A percentile compares a stretch with the other conserved stretches of the same genome.
Evolutionary conservation across 2,113 vertebrate species (phyloP).

Genomic region (Labeo catla): DNA sequence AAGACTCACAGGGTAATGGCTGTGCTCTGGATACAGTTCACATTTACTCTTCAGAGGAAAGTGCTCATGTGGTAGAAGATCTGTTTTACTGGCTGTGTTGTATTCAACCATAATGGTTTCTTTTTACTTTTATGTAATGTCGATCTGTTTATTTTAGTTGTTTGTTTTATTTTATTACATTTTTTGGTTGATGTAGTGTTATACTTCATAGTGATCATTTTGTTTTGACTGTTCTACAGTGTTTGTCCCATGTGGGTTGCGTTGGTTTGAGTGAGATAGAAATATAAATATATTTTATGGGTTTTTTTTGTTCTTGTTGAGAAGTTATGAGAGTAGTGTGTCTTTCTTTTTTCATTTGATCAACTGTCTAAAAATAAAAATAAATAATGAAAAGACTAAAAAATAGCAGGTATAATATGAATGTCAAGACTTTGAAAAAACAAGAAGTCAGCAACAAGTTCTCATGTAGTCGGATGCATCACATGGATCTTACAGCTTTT

Average conservation of each 20-base stretch:
- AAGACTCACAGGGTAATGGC: slow-evolving; percentile 4
- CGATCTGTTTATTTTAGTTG: not conserved
- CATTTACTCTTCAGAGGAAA: slow-evolving; percentile 5
- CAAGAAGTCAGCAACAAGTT: not conserved
- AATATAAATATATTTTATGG: not conserved
- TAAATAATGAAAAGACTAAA: not conserved
- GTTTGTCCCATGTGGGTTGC: not conserved
- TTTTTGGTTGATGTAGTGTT: not conserved
- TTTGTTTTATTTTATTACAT: not conserved
- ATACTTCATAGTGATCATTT: not conserved
- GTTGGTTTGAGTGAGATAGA: not conserved
- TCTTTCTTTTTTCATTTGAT: not conserved
- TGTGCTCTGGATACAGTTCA: not conserved
- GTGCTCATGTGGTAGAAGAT: not conserved
- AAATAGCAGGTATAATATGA: not conserved
- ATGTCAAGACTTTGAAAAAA: not conserved
- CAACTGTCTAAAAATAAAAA: not conserved
- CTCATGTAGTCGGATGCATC: not conserved
- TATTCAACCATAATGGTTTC: not conserved
- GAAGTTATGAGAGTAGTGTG: not conserved
- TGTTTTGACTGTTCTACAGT: not conserved
- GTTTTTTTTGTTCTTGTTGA: not conserved
- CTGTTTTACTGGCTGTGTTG: not conserved
- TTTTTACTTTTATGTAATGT: not conserved
- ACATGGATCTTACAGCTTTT: not conserved